These are phyloP conservation scores for Proteles cristata DNA, from an alignment of 2,113 vertebrate genomes.

Conservation along the genomic window DNA sequence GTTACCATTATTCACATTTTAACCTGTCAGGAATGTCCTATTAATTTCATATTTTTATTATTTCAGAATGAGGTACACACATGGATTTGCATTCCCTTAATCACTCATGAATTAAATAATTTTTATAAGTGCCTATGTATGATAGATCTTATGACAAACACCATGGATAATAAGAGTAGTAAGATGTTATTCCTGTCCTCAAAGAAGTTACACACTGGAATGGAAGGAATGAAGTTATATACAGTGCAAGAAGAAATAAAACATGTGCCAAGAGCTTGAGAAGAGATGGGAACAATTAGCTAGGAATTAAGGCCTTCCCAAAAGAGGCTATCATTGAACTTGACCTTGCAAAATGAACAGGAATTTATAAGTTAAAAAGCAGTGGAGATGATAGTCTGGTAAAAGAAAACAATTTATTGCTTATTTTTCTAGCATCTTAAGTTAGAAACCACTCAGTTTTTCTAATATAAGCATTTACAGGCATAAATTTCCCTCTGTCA, in stretches of 20 bases:
- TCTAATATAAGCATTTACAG: neutral
- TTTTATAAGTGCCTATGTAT: neutral
- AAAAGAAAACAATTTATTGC: neutral
- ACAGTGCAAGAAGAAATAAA: neutral
- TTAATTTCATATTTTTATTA: slow-evolving; percentile 16
- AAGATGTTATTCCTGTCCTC: neutral
- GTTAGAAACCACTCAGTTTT: neutral
- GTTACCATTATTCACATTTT: neutral
- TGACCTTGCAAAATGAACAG: neutral
- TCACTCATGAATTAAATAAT: neutral
- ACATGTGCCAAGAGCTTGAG: neutral
- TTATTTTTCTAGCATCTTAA: neutral
- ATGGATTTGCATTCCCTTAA: neutral
- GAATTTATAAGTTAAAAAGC: neutral
- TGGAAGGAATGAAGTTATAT: neutral
- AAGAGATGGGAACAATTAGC: neutral
- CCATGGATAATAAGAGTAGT: slow-evolving; percentile 24
- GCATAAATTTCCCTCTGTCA: neutral
- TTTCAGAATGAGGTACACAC: neutral
- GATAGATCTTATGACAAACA: neutral
- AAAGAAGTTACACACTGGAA: slow-evolving; percentile 6
- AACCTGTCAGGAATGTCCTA: neutral
- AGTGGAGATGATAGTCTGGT: neutral
- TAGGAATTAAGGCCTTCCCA: neutral
- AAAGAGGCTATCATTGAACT: neutral